phyloP scores from a whole-genome alignment of 2,797 vertebrate species.

The Rhincodon typus region DNA sequence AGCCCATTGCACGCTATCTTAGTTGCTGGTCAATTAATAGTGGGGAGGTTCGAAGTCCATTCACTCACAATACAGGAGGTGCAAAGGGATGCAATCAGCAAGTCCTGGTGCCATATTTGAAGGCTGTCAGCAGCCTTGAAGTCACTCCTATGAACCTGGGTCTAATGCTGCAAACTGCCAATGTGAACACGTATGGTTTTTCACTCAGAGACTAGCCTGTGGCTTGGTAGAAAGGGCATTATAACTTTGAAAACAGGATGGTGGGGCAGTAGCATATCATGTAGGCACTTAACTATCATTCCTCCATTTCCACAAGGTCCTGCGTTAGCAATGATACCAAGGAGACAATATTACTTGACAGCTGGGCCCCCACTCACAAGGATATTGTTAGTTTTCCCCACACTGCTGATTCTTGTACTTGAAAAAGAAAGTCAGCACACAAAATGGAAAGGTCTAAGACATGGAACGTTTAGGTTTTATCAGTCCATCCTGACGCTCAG shows the following conservation, averaged over 20 bases:
- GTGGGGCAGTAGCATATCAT: neutral
- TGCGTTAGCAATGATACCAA: neutral
- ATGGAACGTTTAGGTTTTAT: neutral
- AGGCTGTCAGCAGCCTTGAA: neutral
- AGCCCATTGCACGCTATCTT: too few relatives aligned
- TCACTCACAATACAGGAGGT: too few relatives aligned
- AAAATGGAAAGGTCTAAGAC: neutral
- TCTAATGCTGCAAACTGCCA: neutral
- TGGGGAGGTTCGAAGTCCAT: too few relatives aligned
- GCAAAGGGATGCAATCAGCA: too few relatives aligned
- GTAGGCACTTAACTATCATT: neutral
- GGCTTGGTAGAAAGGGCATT: neutral
- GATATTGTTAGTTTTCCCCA: neutral
- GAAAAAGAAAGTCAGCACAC: too few relatives aligned
- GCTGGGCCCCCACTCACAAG: neutral
- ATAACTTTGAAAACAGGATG: neutral
- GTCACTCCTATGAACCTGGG: neutral
- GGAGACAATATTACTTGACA: neutral
- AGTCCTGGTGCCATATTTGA: too few relatives aligned
- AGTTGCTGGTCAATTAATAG: too few relatives aligned
- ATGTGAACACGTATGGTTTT: neutral
- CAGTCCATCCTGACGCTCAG: neutral
- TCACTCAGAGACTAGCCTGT: neutral
- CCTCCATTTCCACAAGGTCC: neutral
- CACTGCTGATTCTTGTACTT: too few relatives aligned